These are phyloP conservation scores for Falcunculus frontatus DNA, from an alignment of 2,113 vertebrate genomes.

Conservation along the genomic window DNA sequence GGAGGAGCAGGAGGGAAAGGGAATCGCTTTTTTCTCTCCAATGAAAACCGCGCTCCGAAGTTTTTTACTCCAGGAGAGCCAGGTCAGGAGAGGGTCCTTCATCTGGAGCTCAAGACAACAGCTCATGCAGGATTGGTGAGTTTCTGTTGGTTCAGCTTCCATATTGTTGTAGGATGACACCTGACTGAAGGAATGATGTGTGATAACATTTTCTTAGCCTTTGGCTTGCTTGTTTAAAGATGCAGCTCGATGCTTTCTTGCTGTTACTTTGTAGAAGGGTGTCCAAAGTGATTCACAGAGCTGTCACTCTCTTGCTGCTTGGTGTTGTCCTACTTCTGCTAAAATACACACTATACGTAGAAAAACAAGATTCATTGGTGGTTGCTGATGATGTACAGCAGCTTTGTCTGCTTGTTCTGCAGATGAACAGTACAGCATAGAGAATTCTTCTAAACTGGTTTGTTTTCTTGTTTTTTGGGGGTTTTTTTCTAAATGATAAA, in stretches of 20 bases:
- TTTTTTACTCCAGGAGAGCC: conserved; percentile 75
- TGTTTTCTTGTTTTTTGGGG: background rate
- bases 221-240: background rate
- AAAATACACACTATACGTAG: background rate
- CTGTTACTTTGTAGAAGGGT: background rate
- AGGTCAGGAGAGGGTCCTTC: conserved; percentile 82
- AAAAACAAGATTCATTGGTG: background rate
- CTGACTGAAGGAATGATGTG: background rate
- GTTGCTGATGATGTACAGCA: background rate
- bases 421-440: background rate
- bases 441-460: background rate
- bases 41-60: conserved; percentile 86
- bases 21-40: conserved; percentile 91
- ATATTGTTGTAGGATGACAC: background rate
- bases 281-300: background rate
- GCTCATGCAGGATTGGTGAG: conserved; percentile 92
- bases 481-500: background rate
- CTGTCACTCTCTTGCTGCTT: background rate
- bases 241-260: background rate
- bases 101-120: conserved; percentile 90
- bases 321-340: background rate
- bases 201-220: background rate
- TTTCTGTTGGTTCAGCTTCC: background rate
- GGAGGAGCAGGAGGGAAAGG: conserved; percentile 91
- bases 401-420: background rate